These are phyloP conservation scores for Lycophotia porphyrea DNA, from an alignment of 2,888 invertebrate species.

Conservation along the genomic window DNA sequence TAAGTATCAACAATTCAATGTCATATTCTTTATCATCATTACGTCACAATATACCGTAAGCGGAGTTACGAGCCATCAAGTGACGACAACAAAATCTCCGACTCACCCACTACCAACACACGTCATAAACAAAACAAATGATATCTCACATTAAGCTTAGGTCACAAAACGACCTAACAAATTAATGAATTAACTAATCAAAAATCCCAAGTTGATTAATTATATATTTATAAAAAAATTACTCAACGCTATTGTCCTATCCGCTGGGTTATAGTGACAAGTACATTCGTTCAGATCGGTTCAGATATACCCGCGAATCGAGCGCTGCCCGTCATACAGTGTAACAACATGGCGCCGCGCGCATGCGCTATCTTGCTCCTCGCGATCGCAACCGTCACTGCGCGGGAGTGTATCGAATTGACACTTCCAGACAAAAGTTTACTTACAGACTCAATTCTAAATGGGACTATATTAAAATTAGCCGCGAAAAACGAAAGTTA, in stretches of 20 bases:
- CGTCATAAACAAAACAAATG: slow-evolving; percentile 37
- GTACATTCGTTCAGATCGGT: slow-evolving; percentile 61
- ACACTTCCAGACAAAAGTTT: slow-evolving; percentile 80
- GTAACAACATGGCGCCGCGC: slow-evolving; percentile 84
- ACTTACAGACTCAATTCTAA: slow-evolving; percentile 78
- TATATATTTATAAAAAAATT: slow-evolving; percentile 53
- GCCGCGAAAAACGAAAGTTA: slow-evolving; percentile 77
- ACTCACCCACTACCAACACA: slow-evolving; percentile 48
- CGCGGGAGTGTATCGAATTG: slow-evolving; percentile 86
- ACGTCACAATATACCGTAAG: slow-evolving; percentile 36
- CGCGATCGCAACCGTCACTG: slow-evolving; percentile 71
- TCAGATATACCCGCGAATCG: slow-evolving; percentile 72
- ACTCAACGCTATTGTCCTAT: slow-evolving; percentile 74
- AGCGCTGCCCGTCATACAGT: slow-evolving; percentile 77
- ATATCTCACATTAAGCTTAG: background rate
- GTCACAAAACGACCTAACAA: slow-evolving; percentile 12
- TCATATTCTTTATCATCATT: slow-evolving; percentile 26
- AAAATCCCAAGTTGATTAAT: slow-evolving; percentile 42
- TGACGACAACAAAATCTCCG: slow-evolving; percentile 18
- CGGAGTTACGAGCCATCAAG: slow-evolving; percentile 14
- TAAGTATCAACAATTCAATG: slow-evolving; percentile 27
- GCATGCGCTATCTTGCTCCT: slow-evolving; percentile 80
- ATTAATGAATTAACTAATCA: slow-evolving; percentile 44
- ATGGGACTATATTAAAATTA: slow-evolving; percentile 80
- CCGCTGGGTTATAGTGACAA: slow-evolving; percentile 60